Conservation (phyloP, 2,797 vertebrate genomes). For the Phrynocephalus forsythii region DNA sequence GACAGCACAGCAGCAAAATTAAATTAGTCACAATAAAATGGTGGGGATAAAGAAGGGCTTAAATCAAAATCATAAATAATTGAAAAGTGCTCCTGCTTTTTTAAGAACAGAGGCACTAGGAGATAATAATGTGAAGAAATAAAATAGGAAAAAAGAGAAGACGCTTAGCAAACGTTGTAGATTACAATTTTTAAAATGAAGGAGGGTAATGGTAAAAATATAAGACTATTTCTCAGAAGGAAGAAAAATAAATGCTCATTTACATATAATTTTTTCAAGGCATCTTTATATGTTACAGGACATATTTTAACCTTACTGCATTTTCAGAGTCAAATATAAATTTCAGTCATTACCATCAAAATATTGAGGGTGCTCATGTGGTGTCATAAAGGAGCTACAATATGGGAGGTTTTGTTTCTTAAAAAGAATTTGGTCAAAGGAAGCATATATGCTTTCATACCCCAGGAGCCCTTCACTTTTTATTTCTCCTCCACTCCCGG, state of each 20-base stretch:
- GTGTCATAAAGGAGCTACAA: background rate
- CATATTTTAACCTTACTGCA: background rate
- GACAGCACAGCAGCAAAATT: constrained; percentile 45
- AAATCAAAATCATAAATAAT: constrained; percentile 51
- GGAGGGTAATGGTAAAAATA: constrained; percentile 50
- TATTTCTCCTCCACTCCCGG: background rate
- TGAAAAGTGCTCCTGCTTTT: constrained; percentile 19
- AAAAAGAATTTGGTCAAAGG: background rate
- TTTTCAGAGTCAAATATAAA: constrained; percentile 42
- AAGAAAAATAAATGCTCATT: constrained; percentile 46
- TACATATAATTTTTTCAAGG: constrained; percentile 57
- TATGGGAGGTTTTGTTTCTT: background rate
- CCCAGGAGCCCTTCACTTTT: background rate
- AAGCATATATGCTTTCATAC: background rate
- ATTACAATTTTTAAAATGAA: constrained; percentile 51
- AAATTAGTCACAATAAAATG: constrained; percentile 57
- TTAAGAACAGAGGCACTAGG: constrained; percentile 8
- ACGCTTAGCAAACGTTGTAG: constrained; percentile 26
- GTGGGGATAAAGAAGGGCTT: constrained; percentile 48
- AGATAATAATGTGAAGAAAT: constrained; percentile 35
- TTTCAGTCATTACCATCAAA: background rate
- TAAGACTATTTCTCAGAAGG: constrained; percentile 44
- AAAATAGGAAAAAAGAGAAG: constrained; percentile 18
- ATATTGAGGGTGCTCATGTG: background rate
- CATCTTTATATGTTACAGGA: constrained; percentile 37